Conservation (phyloP, 2,888 invertebrate species). For the Auanema freiburgensis region DNA sequence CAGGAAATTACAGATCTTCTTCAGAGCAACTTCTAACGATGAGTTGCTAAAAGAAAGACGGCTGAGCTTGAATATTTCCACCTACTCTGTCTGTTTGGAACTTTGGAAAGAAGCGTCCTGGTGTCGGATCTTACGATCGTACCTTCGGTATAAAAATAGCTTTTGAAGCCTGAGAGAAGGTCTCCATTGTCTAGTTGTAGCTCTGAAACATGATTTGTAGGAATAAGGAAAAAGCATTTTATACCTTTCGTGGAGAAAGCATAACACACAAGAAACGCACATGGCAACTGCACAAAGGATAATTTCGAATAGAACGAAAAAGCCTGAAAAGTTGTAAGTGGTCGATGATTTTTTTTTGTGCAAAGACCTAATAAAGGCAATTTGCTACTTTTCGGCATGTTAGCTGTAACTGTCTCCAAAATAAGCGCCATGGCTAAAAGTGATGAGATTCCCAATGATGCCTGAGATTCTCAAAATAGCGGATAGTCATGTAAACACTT, state of each 20-base stretch:
- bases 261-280: neutral
- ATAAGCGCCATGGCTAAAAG: neutral
- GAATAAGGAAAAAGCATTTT: neutral
- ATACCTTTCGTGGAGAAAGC: neutral
- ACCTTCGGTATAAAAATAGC: neutral
- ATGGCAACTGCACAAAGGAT: neutral
- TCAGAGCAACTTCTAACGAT: no score
- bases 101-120: neutral
- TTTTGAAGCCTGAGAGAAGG: neutral
- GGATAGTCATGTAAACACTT: neutral
- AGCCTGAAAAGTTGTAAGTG: neutral
- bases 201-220: neutral
- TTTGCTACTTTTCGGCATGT: conserved; percentile 3
- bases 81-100: neutral
- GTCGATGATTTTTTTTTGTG: neutral
- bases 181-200: neutral
- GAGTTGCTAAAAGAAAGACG: no score
- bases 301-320: neutral
- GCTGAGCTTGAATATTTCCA: neutral
- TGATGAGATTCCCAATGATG: neutral
- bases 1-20: neutral
- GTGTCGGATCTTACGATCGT: neutral
- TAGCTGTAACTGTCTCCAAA: conserved; percentile 1
- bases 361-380: conserved; percentile 1
- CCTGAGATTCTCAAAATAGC: neutral